phyloP scores from a whole-genome alignment of 2,888 invertebrate genomes.

The Erebia ligea region DNA sequence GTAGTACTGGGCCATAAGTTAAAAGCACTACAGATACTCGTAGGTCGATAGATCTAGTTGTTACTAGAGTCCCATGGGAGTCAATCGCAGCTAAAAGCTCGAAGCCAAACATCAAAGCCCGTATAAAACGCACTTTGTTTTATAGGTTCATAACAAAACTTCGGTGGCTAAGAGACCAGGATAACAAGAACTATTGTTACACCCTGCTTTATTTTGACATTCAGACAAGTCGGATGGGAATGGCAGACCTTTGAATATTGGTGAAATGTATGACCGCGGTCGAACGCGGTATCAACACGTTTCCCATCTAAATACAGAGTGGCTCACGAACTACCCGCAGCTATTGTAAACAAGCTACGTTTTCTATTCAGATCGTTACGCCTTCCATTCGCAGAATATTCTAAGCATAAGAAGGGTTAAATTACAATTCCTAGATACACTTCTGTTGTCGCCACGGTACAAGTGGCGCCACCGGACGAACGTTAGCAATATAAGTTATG shows the following conservation, averaged over 20 bases:
- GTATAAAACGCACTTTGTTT: slow-evolving; percentile 78
- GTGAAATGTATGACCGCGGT: slow-evolving; percentile 62
- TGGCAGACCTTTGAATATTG: slow-evolving; percentile 56
- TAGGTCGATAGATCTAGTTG: slow-evolving; percentile 60
- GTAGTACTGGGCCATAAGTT: slow-evolving; percentile 8
- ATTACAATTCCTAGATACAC: not conserved
- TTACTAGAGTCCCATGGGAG: slow-evolving; percentile 64
- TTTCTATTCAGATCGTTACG: slow-evolving; percentile 77
- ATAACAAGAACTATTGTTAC: slow-evolving; percentile 57
- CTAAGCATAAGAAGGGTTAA: not conserved
- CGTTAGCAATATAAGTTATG: too few species aligned
- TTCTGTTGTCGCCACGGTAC: too few species aligned
- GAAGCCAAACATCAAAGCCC: slow-evolving; percentile 78
- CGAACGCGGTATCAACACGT: slow-evolving; percentile 70
- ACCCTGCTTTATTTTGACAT: slow-evolving; percentile 41
- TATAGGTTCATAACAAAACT: slow-evolving; percentile 67
- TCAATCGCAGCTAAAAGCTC: slow-evolving; percentile 69
- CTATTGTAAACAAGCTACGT: slow-evolving; percentile 78
- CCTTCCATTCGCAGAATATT: slow-evolving; percentile 57
- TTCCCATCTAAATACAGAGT: slow-evolving; percentile 76
- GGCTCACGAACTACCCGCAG: slow-evolving; percentile 78
- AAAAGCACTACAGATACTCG: slow-evolving; percentile 10
- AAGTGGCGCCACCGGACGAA: too few species aligned
- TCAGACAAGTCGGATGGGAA: slow-evolving; percentile 45
- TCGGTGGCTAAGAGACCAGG: slow-evolving; percentile 35